These are phyloP conservation scores for Macquaria ambigua DNA, from an alignment of 2,113 vertebrate genomes.

Conservation along the genomic window DNA sequence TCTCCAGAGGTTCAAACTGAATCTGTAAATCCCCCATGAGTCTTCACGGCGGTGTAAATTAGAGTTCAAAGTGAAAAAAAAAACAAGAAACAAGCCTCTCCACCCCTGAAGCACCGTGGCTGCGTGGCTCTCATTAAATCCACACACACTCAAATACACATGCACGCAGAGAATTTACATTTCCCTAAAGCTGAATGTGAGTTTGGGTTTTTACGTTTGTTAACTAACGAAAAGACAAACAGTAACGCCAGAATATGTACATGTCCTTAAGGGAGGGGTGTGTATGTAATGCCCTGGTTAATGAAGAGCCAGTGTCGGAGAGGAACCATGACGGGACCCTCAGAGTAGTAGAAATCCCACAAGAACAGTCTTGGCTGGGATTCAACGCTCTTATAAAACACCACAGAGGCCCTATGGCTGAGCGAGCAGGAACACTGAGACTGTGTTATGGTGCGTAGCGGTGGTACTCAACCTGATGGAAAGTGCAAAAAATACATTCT, in stretches of 20 bases:
- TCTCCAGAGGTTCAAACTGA: conserved; percentile 56
- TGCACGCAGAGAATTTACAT: conserved; percentile 52
- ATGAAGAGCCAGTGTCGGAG: conserved; percentile 53
- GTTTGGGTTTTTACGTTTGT: conserved; percentile 38
- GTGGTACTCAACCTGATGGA: conserved; percentile 26
- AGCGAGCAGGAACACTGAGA: conserved; percentile 48
- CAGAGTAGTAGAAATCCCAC: conserved; percentile 42
- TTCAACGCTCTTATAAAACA: conserved; percentile 62
- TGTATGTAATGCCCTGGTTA: conserved; percentile 48
- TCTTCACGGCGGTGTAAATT: conserved; percentile 65
- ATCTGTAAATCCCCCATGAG: conserved; percentile 64
- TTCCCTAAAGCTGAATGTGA: conserved; percentile 57
- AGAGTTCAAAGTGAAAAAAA: conserved; percentile 72
- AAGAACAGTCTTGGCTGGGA: conserved; percentile 57
- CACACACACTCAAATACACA: conserved; percentile 30
- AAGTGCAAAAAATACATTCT: conserved; percentile 18
- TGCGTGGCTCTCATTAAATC: conserved; percentile 72
- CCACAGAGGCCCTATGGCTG: conserved; percentile 47
- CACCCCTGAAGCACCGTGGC: conserved; percentile 44
- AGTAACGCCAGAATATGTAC: conserved; percentile 19
- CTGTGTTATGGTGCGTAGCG: conserved; percentile 11
- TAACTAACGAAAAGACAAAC: conserved; percentile 31
- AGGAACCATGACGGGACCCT: conserved; percentile 67
- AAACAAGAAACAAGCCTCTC: conserved; percentile 24
- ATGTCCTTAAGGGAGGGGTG: conserved; percentile 43